A percentile compares a stretch with the other conserved stretches of the same genome.
Conservation (phyloP, 2,888 invertebrate genomes). For the Ophion costatus region DNA sequence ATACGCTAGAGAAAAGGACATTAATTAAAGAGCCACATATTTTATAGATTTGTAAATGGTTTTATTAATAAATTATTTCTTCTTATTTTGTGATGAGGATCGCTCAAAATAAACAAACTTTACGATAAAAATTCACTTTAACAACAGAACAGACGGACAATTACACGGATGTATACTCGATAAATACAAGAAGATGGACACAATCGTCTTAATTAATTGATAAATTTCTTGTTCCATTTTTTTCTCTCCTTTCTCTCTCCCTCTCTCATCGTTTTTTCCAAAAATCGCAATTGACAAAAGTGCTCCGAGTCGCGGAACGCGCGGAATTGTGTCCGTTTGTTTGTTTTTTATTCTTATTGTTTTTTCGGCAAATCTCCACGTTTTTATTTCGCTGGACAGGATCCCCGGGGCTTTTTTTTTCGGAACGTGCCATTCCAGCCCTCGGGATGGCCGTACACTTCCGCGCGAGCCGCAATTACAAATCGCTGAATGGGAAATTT, state of each 20-base stretch:
- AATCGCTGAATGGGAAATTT: slow-evolving; percentile 78
- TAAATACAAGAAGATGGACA: slow-evolving; percentile 72
- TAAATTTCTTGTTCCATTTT: slow-evolving; percentile 60
- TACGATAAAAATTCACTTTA: slow-evolving; percentile 81
- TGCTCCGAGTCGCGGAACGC: slow-evolving; percentile 78
- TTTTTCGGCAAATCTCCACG: slow-evolving; percentile 35
- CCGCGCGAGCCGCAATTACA: slow-evolving; percentile 80
- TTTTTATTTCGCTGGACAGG: slow-evolving; percentile 27
- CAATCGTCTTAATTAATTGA: slow-evolving; percentile 68
- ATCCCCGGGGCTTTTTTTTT: neutral
- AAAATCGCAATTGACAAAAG: slow-evolving; percentile 82
- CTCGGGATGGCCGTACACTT: slow-evolving; percentile 44
- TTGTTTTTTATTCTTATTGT: slow-evolving; percentile 23
- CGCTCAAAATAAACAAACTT: slow-evolving; percentile 82
- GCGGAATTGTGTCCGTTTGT: slow-evolving; percentile 74
- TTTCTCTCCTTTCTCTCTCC: slow-evolving; percentile 62
- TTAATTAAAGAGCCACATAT: neutral
- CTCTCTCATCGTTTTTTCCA: slow-evolving; percentile 72
- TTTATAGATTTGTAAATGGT: slow-evolving; percentile 81
- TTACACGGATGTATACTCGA: slow-evolving; percentile 75
- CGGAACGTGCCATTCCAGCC: neutral
- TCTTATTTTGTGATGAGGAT: slow-evolving; percentile 81
- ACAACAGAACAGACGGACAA: slow-evolving; percentile 81
- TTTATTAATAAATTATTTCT: slow-evolving; percentile 83
- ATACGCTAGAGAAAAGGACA: neutral